Evolutionary conservation across 37 sponge, comb jelly and placozoan genomes (phyloP).

Genomic region (Ianthella basta): DNA sequence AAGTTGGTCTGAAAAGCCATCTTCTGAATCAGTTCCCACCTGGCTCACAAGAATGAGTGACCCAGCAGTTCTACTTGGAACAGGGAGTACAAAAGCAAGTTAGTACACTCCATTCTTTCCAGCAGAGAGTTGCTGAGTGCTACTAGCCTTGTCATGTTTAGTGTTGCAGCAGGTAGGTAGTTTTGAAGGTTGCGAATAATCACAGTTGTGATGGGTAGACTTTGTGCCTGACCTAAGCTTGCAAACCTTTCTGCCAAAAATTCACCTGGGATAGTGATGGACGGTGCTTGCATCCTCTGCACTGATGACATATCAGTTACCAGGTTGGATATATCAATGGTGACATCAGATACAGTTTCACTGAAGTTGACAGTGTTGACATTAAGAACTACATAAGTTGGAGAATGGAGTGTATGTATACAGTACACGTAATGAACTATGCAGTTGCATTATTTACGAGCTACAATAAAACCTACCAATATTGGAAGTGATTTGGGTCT

Average conservation of each 20-base stretch:
- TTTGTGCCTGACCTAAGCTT: not conserved
- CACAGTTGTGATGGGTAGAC: not conserved
- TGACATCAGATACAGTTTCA: not conserved
- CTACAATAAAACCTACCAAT: too few relatives aligned
- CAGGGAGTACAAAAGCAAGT: too few relatives aligned
- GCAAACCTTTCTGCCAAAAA: not conserved
- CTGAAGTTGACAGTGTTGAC: not conserved
- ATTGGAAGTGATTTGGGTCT: too few relatives aligned
- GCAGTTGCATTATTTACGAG: too few relatives aligned
- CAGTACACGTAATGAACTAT: too few relatives aligned
- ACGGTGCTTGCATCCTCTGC: not conserved
- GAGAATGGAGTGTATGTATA: too few relatives aligned
- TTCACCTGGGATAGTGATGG: not conserved
- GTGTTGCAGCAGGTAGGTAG: too few relatives aligned
- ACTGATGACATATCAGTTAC: not conserved
- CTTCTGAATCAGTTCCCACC: not conserved
- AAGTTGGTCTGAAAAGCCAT: not conserved
- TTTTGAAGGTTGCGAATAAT: not conserved
- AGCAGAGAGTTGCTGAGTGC: too few relatives aligned
- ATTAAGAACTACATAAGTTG: not conserved
- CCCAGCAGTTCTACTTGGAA: not conserved
- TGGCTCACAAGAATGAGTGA: not conserved
- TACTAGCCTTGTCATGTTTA: too few relatives aligned
- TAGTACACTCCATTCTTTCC: too few relatives aligned
- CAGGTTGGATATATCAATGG: not conserved